A percentile compares a stretch with the other conserved stretches of the same genome.
Conservation (phyloP, 2,888 invertebrate genomes). For the Nemotelus nigrinus region DNA sequence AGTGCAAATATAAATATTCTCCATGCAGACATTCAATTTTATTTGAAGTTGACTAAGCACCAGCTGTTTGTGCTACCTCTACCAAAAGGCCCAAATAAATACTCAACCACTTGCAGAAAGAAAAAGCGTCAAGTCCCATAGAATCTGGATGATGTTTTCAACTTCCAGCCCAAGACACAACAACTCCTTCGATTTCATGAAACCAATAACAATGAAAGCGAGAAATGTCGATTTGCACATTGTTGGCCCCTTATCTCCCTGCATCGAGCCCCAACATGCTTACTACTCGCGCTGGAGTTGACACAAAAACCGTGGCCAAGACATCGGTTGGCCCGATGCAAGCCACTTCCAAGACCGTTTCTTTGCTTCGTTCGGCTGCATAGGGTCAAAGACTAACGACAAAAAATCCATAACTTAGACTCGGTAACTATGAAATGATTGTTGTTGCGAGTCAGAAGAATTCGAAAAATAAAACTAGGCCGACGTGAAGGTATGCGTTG, state of each 20-base stretch:
- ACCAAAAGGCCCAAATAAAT: too few species aligned
- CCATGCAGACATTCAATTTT: too few species aligned
- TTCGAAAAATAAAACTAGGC: constrained; percentile 28
- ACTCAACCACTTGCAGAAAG: too few species aligned
- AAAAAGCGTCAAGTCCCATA: too few species aligned
- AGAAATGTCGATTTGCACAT: not conserved
- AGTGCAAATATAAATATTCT: too few species aligned
- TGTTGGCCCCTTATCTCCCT: constrained; percentile 2
- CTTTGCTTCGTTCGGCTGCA: not conserved
- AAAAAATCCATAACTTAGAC: constrained; percentile 3
- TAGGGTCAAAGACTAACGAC: constrained; percentile 10
- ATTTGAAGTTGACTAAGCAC: too few species aligned
- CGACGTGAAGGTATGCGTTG: constrained; percentile 15
- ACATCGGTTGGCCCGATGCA: not conserved
- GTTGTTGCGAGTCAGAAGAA: not conserved
- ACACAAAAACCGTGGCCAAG: not conserved
- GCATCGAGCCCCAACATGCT: not conserved
- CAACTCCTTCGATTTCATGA: too few species aligned
- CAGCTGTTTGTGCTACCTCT: too few species aligned
- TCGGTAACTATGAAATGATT: not conserved
- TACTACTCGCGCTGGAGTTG: not conserved
- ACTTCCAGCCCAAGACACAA: too few species aligned
- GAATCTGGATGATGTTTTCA: too few species aligned
- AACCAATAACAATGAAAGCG: too few species aligned
- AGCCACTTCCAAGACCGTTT: not conserved